These are phyloP conservation scores for Cryptophagus acutangulus DNA, from an alignment of 2,888 invertebrate species.

Conservation along the genomic window DNA sequence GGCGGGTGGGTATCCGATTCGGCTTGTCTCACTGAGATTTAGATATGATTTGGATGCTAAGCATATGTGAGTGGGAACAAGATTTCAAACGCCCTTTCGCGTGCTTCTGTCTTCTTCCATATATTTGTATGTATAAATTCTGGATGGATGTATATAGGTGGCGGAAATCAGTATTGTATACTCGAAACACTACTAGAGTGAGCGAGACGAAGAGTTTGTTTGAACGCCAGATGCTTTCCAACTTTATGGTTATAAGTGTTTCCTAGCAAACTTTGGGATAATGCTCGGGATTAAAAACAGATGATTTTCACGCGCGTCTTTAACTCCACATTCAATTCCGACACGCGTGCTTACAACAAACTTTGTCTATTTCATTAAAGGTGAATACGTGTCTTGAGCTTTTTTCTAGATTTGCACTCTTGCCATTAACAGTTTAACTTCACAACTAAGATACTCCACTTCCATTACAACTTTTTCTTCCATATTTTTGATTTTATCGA, in stretches of 20 bases:
- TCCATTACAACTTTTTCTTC: too few relatives aligned
- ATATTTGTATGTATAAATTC: too few relatives aligned
- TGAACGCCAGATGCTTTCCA: slow-evolving; percentile 36
- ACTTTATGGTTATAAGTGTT: slow-evolving; percentile 28
- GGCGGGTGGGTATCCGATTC: slow-evolving; percentile 16
- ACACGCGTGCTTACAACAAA: background rate
- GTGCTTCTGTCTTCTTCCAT: slow-evolving; percentile 8
- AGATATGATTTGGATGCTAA: slow-evolving; percentile 36
- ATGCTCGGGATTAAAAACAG: slow-evolving; percentile 19
- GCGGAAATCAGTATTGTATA: slow-evolving; percentile 1
- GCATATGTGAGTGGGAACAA: slow-evolving; percentile 27
- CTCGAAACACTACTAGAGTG: slow-evolving; percentile 3
- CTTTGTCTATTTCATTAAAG: background rate
- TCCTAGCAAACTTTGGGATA: slow-evolving; percentile 22
- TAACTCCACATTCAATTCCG: slow-evolving; percentile 1
- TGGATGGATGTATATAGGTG: slow-evolving; percentile 2
- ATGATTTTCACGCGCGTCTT: slow-evolving; percentile 12
- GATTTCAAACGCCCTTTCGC: slow-evolving; percentile 7
- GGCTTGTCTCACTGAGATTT: slow-evolving; percentile 26
- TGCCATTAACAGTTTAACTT: too few relatives aligned
- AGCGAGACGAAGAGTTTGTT: slow-evolving; percentile 29
- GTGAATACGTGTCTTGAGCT: too few relatives aligned
- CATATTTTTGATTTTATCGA: too few relatives aligned
- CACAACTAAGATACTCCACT: too few relatives aligned
- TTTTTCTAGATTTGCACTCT: too few relatives aligned